Percentiles rank a stretch among this genome's conserved stretches.
Evolutionary conservation across 1,140 invertebrate species (phyloP).

Genomic region (Heliconius nattereri): DNA sequence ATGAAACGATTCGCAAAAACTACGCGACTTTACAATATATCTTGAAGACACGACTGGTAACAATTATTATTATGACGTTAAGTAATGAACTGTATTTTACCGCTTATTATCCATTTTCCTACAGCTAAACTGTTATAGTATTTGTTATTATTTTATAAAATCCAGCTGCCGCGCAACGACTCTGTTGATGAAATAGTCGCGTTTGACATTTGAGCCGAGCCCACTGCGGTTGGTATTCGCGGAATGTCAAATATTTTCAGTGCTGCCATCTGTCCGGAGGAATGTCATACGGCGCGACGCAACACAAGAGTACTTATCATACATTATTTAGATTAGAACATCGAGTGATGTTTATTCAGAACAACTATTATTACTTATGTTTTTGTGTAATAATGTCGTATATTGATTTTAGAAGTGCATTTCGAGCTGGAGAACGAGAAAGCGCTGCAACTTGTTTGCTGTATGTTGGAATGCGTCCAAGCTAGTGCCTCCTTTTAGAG

Average conservation of each 20-base stretch:
- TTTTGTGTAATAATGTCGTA: conserved; percentile 4
- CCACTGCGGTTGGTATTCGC: conserved; percentile 77
- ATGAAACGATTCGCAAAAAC: conserved; percentile 67
- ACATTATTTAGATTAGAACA: conserved; percentile 38
- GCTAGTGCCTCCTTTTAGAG: conserved; percentile 64
- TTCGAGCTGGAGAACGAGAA: conserved; percentile 3
- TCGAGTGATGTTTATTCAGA: conserved; percentile 15
- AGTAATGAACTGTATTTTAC: conserved; percentile 60
- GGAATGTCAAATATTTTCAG: conserved; percentile 81
- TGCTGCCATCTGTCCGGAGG: conserved; percentile 77
- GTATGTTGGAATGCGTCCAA: conserved; percentile 69
- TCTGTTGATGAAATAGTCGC: conserved; percentile 82
- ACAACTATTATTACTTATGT: conserved; percentile 4
- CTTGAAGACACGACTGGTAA: conserved; percentile 52
- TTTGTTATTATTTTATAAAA: conserved; percentile 79
- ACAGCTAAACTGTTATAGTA: conserved; percentile 64
- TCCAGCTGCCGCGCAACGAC: conserved; percentile 78
- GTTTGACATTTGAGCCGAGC: conserved; percentile 82
- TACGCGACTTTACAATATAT: conserved; percentile 50
- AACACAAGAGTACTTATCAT: conserved; percentile 58
- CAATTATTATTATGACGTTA: conserved; percentile 46
- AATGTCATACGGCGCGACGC: conserved; percentile 61
- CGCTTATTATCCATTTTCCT: conserved; percentile 69
- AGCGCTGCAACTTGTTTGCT: conserved; percentile 49
- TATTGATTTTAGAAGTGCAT: background rate